phyloP scores from a whole-genome alignment of 2,113 vertebrate species.

The Nesoenas mayeri region DNA sequence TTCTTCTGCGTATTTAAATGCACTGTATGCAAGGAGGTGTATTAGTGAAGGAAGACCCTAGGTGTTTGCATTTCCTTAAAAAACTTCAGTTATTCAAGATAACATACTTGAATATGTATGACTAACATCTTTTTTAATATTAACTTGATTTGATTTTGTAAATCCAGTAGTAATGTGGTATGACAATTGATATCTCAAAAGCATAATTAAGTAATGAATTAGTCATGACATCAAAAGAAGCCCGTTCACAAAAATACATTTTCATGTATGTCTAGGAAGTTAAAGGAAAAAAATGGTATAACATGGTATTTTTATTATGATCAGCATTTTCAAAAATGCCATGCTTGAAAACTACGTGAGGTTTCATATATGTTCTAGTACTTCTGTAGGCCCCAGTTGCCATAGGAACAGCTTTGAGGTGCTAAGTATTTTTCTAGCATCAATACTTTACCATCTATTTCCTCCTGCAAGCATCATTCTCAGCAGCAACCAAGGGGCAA shows the following conservation, averaged over 20 bases:
- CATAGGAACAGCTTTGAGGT: constrained; percentile 28
- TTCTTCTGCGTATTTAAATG: neutral
- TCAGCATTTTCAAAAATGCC: neutral
- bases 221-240: neutral
- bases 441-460: constrained; percentile 29
- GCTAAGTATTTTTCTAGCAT: constrained; percentile 18
- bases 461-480: neutral
- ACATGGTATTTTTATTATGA: neutral
- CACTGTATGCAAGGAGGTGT: neutral
- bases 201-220: neutral
- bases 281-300: neutral
- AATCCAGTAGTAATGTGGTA: neutral
- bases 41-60: neutral
- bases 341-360: neutral
- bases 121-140: neutral
- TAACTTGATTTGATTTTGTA: neutral
- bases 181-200: neutral
- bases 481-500: neutral
- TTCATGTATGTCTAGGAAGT: neutral
- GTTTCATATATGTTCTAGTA: neutral
- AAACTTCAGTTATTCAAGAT: neutral
- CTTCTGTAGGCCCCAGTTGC: constrained; percentile 14
- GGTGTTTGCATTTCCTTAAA: neutral
- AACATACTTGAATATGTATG: neutral
- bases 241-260: neutral